These are phyloP conservation scores for Piprites chloris DNA, from an alignment of 2,113 vertebrate genomes.

Conservation along the genomic window DNA sequence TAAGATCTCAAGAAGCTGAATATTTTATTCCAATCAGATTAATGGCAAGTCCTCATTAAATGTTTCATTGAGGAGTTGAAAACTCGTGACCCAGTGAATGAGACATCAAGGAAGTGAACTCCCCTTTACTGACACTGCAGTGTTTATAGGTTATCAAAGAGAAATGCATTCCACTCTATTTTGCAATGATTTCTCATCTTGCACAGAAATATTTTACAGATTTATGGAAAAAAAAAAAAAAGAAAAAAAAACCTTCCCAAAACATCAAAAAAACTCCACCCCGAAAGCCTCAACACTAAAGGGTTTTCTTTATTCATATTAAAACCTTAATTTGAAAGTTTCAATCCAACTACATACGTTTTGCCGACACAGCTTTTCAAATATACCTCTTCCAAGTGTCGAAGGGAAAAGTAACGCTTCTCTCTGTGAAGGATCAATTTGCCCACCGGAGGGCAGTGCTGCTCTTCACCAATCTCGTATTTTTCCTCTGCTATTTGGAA, in stretches of 20 bases:
- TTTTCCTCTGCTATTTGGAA: background rate
- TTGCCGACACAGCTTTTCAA: background rate
- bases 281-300: background rate
- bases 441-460: slow-evolving; percentile 47
- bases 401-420: background rate
- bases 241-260: background rate
- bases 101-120: background rate
- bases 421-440: background rate
- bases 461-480: background rate
- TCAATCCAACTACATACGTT: background rate
- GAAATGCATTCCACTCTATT: background rate
- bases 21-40: background rate
- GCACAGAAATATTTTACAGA: background rate
- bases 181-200: background rate
- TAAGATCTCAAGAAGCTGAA: background rate
- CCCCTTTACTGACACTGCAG: background rate
- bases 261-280: fast-evolving
- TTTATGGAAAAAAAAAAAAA: background rate
- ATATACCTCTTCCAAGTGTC: background rate
- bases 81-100: background rate
- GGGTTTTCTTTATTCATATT: background rate
- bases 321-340: background rate
- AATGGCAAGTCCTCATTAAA: background rate
- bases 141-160: background rate
- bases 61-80: background rate